Conservation (phyloP, 2,113 vertebrate genomes). For the Aix galericulata region DNA sequence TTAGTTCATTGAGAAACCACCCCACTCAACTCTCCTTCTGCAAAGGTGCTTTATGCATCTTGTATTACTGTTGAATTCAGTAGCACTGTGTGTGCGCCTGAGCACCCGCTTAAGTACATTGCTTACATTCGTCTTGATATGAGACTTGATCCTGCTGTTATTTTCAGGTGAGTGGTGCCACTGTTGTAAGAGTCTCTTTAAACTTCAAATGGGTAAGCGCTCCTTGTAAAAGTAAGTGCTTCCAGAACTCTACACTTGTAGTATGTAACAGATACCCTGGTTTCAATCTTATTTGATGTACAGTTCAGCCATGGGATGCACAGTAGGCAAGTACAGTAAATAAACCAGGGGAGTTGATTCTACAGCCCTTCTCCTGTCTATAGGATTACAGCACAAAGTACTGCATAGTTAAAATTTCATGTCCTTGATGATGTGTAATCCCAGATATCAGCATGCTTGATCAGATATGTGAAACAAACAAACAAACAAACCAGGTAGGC, state of each 20-base stretch:
- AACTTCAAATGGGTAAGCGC: not conserved
- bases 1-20: not conserved
- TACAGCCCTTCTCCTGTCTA: not conserved
- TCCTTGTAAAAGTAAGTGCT: not conserved
- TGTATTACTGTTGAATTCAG: not conserved
- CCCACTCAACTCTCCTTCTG: not conserved
- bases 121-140: not conserved
- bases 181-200: not conserved
- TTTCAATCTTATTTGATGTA: not conserved
- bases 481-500: fast-evolving
- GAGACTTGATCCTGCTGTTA: not conserved
- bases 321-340: not conserved
- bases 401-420: not conserved
- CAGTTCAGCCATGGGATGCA: not conserved
- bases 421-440: not conserved
- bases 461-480: not conserved
- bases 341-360: not conserved
- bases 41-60: not conserved
- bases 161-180: not conserved
- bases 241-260: not conserved
- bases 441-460: not conserved
- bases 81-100: fast-evolving
- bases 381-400: not conserved
- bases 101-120: fast-evolving
- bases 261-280: not conserved